Evolutionary conservation across 2,797 vertebrate genomes (phyloP), one percentile per base, ranked within the genome.

Genomic region (Peromyscus attwateri): DNA sequence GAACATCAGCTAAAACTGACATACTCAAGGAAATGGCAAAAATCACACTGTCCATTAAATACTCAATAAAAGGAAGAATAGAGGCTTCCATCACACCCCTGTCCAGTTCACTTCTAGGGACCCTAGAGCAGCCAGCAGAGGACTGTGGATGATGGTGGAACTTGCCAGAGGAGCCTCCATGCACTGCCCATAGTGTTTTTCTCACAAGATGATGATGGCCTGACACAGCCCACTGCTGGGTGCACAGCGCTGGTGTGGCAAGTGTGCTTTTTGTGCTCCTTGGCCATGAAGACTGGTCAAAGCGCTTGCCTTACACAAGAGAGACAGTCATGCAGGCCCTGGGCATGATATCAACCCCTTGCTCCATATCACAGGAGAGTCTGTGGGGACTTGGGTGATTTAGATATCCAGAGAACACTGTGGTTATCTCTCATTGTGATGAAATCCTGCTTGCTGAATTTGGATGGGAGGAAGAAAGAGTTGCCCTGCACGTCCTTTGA

Each of bases 341-440:
- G 16, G 71, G 52, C 25, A 29, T 64, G 0, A 3, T 23, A 21
- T 13, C 7, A 71, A 3, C 17, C 14, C 55, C 57, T 27, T 13
- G 43, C 12, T 55, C 34, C 14, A 13, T 40, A 2, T n/a, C 46
- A 25, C 4, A 13, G 27, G 0, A 14, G 3, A 43, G 29, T 27
- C 57, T 19, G 29, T 25, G 60, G 75, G 23, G n/a, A 21, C 70
- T 43, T 0, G 0, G 40, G 87, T 12, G 14, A 0, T 27, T 49
- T 6, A 12, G 75, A 79, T 9, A 7, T 9, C 5, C 40, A 29
- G 70, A 84, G 87, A 55, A 29, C 8, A 4, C 3, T 1, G 1
- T 0, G 34, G 14, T 43, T 62, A 3, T 11, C 43, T 3, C 0
- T 37, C 25, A 3, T 4, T 7, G 1, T 0, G 52, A 92, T 43